These are phyloP conservation scores for Epizoanthus illoricatus DNA, from an alignment of 92 coral and sea anemone species.

Conservation along the genomic window DNA sequence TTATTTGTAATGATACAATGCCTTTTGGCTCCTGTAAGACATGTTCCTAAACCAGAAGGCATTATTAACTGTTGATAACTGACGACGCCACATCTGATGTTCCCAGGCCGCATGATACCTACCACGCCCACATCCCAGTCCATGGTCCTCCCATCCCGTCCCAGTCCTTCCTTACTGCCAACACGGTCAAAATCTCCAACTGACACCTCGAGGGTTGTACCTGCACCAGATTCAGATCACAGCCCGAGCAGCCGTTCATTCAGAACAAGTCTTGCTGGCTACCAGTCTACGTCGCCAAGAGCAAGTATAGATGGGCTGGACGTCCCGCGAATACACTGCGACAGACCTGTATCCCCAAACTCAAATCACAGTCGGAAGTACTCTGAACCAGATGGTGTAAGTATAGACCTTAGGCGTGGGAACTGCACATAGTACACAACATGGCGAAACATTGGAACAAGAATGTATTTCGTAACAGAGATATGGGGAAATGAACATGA, in stretches of 20 bases:
- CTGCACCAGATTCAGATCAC: conserved; percentile 15
- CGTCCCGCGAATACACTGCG: not conserved
- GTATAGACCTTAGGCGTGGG: not conserved
- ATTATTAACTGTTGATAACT: too few relatives aligned
- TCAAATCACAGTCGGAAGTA: not conserved
- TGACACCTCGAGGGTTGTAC: not conserved
- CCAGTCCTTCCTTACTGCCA: not conserved
- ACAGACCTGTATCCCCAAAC: not conserved
- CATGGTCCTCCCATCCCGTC: conserved; percentile 6
- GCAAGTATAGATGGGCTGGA: conserved; percentile 3
- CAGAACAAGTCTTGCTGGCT: not conserved
- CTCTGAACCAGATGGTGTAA: not conserved
- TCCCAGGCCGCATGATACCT: conserved; percentile 33
- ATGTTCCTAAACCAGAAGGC: too few relatives aligned
- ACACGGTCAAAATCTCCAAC: not conserved
- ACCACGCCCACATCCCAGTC: conserved; percentile 27
- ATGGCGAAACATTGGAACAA: not conserved
- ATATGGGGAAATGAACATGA: too few relatives aligned
- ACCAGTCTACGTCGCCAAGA: not conserved
- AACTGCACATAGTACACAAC: not conserved
- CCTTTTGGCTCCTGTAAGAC: too few relatives aligned
- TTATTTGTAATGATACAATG: too few relatives aligned
- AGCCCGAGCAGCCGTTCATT: not conserved
- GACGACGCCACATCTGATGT: too few relatives aligned
- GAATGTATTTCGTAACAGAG: too few relatives aligned